phyloP scores from a whole-genome alignment of 2,113 vertebrate species.

The Prochilodus magdalenae region DNA sequence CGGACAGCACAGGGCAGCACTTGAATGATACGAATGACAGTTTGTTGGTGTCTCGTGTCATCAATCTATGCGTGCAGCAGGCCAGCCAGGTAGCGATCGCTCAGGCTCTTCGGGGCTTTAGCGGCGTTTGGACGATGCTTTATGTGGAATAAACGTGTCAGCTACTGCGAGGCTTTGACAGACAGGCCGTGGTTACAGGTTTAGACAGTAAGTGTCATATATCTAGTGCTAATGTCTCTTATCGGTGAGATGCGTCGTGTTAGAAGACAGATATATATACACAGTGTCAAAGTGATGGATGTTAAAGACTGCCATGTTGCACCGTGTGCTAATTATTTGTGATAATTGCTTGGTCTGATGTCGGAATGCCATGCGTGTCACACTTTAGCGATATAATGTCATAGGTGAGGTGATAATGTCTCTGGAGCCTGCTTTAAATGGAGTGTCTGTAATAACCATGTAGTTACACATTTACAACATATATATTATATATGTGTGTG shows the following conservation, averaged over 20 bases:
- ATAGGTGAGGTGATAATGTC: too few species aligned
- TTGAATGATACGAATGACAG: constrained; percentile 29
- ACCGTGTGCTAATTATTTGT: too few species aligned
- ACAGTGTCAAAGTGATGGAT: too few species aligned
- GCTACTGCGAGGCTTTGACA: not conserved
- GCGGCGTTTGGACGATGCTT: constrained; percentile 32
- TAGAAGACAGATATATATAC: too few species aligned
- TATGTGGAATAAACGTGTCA: constrained; percentile 29
- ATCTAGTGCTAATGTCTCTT: not conserved
- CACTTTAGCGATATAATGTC: too few species aligned
- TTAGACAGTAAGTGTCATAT: not conserved
- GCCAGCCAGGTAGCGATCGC: constrained; percentile 41
- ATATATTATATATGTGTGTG: too few species aligned
- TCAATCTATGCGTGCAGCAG: constrained; percentile 28
- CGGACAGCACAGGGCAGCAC: constrained; percentile 30
- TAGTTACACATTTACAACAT: too few species aligned
- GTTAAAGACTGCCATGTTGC: too few species aligned
- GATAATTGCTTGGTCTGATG: too few species aligned
- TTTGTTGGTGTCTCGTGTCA: constrained; percentile 39
- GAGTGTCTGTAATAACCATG: too few species aligned
- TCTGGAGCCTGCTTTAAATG: too few species aligned
- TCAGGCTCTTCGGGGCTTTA: constrained; percentile 30
- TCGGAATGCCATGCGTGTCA: too few species aligned
- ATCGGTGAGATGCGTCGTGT: not conserved
- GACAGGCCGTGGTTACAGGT: not conserved